phyloP scores from a whole-genome alignment of 2,888 invertebrate species.

The Sminthurides aquaticus region DNA sequence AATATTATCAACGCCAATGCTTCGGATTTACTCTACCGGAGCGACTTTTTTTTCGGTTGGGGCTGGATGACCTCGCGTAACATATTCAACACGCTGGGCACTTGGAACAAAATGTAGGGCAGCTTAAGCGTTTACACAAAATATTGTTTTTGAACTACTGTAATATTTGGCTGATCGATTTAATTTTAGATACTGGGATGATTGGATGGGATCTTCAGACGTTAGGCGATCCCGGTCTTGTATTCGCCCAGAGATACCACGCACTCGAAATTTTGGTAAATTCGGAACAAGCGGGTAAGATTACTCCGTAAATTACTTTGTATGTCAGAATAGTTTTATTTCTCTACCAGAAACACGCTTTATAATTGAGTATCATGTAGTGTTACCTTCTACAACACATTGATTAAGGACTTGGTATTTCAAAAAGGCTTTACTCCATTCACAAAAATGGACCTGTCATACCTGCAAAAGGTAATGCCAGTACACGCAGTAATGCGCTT shows the following conservation, averaged over 20 bases:
- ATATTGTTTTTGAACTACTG: too few relatives aligned
- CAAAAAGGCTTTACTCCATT: neutral
- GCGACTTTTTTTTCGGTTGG: slow-evolving; percentile 20
- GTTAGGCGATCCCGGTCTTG: slow-evolving; percentile 8
- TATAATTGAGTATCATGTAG: neutral
- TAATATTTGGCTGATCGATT: too few relatives aligned
- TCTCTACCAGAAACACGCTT: neutral
- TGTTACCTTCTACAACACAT: neutral
- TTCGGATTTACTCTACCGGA: slow-evolving; percentile 7
- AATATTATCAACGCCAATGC: slow-evolving; percentile 2
- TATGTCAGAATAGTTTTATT: neutral
- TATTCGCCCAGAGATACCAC: slow-evolving; percentile 19
- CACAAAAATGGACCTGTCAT: neutral
- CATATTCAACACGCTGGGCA: slow-evolving; percentile 11
- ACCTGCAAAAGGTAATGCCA: too few relatives aligned
- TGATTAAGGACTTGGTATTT: neutral
- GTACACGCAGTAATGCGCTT: too few relatives aligned
- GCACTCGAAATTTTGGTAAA: slow-evolving; percentile 16
- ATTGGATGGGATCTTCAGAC: slow-evolving; percentile 12
- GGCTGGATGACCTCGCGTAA: slow-evolving; percentile 17
- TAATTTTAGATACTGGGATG: slow-evolving; percentile 20
- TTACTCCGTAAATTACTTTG: neutral
- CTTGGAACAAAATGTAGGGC: slow-evolving; percentile 15
- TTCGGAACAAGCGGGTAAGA: slow-evolving; percentile 16
- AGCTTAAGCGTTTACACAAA: too few relatives aligned